phyloP scores from a whole-genome alignment of 2,797 vertebrate genomes.

The Galaxias olidus region DNA sequence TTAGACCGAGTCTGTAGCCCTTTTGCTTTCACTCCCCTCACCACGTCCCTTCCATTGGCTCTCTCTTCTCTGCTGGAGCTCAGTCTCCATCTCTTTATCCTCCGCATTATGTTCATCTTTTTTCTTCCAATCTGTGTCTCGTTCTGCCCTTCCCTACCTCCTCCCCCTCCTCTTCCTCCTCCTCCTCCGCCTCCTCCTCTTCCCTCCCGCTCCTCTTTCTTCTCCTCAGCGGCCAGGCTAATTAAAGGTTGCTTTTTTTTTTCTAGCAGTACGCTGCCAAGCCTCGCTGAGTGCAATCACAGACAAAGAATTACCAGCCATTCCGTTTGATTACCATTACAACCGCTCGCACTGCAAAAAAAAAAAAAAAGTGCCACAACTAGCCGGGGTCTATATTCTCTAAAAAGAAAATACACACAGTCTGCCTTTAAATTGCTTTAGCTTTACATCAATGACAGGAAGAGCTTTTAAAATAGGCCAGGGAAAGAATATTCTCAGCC shows the following conservation, averaged over 20 bases:
- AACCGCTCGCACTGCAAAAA: slow-evolving; percentile 36
- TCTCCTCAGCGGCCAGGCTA: slow-evolving; percentile 48
- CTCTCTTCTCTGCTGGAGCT: neutral
- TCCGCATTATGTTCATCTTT: neutral
- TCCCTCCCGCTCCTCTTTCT: slow-evolving; percentile 3
- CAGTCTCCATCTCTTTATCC: neutral
- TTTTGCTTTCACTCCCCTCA: neutral
- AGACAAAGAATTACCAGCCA: slow-evolving; percentile 60
- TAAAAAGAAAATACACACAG: neutral
- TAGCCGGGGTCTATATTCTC: slow-evolving; percentile 23
- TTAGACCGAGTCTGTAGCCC: neutral
- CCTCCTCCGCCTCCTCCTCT: neutral
- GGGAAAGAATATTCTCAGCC: too few relatives aligned
- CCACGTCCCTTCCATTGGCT: slow-evolving; percentile 2
- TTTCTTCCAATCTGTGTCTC: neutral
- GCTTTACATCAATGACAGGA: too few relatives aligned
- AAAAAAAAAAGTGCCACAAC: slow-evolving; percentile 1
- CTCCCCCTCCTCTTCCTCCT: neutral
- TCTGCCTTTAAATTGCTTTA: too few relatives aligned
- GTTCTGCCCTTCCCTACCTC: neutral
- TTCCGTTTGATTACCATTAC: slow-evolving; percentile 66
- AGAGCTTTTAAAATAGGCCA: too few relatives aligned
- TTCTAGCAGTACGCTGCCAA: slow-evolving; percentile 41
- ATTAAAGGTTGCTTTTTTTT: slow-evolving; percentile 63
- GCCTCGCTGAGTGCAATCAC: slow-evolving; percentile 52